Conservation (phyloP, 2,113 vertebrate species). For the Melierax canorus region DNA sequence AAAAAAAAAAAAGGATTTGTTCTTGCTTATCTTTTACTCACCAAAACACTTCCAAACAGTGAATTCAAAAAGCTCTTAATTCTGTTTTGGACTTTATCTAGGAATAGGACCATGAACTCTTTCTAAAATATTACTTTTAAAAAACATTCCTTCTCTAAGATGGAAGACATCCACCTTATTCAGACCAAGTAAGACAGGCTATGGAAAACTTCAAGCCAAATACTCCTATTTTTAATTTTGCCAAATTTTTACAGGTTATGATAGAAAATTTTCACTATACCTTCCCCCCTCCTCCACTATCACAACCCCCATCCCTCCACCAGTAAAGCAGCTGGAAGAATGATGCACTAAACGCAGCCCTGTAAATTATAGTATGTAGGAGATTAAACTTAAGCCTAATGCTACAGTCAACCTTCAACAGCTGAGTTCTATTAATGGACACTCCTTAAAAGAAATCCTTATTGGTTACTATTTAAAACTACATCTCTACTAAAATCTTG, state of each 20-base stretch:
- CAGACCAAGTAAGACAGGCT: neutral
- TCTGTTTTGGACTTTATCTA: neutral
- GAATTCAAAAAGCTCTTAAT: neutral
- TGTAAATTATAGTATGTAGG: slow-evolving; percentile 68
- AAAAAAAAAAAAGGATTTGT: neutral
- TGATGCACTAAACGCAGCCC: slow-evolving; percentile 9
- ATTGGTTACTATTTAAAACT: slow-evolving; percentile 71
- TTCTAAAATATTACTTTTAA: neutral
- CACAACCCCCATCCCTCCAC: slow-evolving; percentile 22
- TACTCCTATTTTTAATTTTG: neutral
- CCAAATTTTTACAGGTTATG: neutral
- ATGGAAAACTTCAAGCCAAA: neutral
- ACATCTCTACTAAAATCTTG: slow-evolving; percentile 64
- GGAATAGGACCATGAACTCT: neutral
- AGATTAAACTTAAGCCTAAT: slow-evolving; percentile 76
- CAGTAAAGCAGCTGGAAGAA: slow-evolving; percentile 30
- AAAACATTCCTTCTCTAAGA: neutral
- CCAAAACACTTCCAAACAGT: neutral
- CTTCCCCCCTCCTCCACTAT: neutral
- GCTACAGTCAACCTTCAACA: slow-evolving; percentile 69
- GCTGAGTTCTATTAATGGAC: slow-evolving; percentile 75
- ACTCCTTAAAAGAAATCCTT: slow-evolving; percentile 62
- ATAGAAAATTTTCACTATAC: neutral
- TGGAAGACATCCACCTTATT: neutral
- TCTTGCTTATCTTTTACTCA: neutral